Conservation (phyloP, 1,140 invertebrate genomes). For the Drosophila nigrodunni region DNA sequence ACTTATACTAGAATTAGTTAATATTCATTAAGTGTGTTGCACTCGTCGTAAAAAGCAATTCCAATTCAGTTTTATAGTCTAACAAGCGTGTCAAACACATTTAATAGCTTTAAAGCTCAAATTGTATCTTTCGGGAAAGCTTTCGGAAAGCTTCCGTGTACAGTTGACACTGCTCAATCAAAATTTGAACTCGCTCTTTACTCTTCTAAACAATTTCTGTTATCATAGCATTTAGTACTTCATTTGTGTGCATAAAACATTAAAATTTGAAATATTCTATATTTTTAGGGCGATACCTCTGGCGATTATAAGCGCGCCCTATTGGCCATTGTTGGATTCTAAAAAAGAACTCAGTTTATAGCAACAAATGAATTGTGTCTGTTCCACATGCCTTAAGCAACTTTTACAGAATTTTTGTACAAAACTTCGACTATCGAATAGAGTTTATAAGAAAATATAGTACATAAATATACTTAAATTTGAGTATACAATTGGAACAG, state of each 20-base stretch:
- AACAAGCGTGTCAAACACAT: neutral
- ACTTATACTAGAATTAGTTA: neutral
- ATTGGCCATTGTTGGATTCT: constrained; percentile 91
- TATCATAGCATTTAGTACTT: constrained; percentile 23
- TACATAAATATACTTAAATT: constrained; percentile 27
- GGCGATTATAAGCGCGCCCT: constrained; percentile 96
- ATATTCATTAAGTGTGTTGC: constrained; percentile 4
- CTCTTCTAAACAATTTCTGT: neutral
- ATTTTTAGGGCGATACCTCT: constrained; percentile 94
- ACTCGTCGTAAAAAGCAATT: neutral
- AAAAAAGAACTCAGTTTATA: constrained; percentile 56
- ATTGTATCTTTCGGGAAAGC: constrained; percentile 10
- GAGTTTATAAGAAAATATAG: constrained; percentile 40
- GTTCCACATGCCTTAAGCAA: constrained; percentile 71
- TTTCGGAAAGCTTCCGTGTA: constrained; percentile 8
- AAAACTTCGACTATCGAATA: constrained; percentile 63
- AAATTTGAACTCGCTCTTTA: neutral
- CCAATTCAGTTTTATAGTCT: neutral
- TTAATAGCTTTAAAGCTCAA: constrained; percentile 28
- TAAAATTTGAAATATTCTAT: constrained; percentile 81
- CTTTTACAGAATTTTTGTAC: constrained; percentile 61
- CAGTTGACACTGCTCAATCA: constrained; percentile 8
- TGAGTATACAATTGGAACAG: constrained; percentile 34
- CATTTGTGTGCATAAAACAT: constrained; percentile 69
- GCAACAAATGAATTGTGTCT: constrained; percentile 57